Base-by-base conservation (phyloP, 1,140 invertebrate species). In the Macrotrachela quadricornifera region DNA sequence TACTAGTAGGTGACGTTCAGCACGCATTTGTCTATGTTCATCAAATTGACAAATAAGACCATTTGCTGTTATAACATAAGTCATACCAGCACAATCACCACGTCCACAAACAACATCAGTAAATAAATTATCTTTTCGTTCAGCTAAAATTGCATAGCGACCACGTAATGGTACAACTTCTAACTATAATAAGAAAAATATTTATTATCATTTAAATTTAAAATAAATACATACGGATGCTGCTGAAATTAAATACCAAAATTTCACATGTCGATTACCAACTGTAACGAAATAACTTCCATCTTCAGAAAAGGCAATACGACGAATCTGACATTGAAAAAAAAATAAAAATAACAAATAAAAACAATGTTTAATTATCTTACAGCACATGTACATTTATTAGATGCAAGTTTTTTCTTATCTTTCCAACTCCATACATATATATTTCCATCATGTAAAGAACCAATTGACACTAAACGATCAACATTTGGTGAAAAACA, bases 371-470 rank as follows among this genome's bases (percentile, higher is more conserved):
- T 8, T 4, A 30, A 30, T 30, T 4, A 18, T 43, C 48, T 54
- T n/a, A 54, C 53, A 43, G 46, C 37, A 30, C 46, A 49, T 15
- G 47, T 38, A 17, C 46, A 79, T 78, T 92, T 94, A 73, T 92
- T 92, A 56, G 84, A 88, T 50, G 87, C 86, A 55, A 90, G 78
- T 73, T 92, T 91, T 45, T 84, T 77, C 61, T 85, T 84, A 52
- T 78, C 80, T 59, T 78, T 78, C 86, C 87, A 92, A 64, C 92
- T 87, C 83, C 87, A 92, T 21, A 92, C 86, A 68, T 91, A 91
- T 36, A 92, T 84, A 57, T 91, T 87, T 85, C 91, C 92, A 68
- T 94, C 88, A 72, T 92, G 87, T 63, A 91, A 85, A 6, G 84
- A 85, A 6, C 88, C 88, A 39, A 92, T 80, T 6, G 86, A 91